Evolutionary conservation across 2,888 invertebrate species (phyloP).

Genomic region (Empis stercorea): DNA sequence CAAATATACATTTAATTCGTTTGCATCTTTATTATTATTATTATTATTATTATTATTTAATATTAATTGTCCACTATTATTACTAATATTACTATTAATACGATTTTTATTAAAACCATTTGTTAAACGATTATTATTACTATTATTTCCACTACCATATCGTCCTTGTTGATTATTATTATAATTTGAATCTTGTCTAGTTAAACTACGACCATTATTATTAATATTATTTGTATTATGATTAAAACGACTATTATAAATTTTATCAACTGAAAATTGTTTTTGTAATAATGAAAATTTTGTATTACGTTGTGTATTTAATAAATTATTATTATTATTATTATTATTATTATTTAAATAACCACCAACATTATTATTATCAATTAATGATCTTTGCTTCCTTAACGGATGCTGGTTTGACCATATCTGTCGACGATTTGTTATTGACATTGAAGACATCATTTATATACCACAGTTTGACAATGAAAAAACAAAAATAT

Average conservation of each 20-base stretch:
- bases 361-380: not conserved
- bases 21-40: not conserved
- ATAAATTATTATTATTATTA: slow-evolving; percentile 1
- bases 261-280: slow-evolving; percentile 13
- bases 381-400: slow-evolving; percentile 13
- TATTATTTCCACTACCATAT: not conserved
- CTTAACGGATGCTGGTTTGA: slow-evolving; percentile 12
- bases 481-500: not conserved
- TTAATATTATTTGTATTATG: not conserved
- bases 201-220: not conserved
- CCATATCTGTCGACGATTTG: slow-evolving; percentile 9
- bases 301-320: slow-evolving; percentile 1
- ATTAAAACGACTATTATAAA: slow-evolving; percentile 3
- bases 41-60: not conserved
- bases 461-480: too few species aligned
- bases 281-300: slow-evolving; percentile 10
- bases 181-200: too few species aligned
- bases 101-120: not conserved
- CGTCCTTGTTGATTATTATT: not conserved
- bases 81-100: too few species aligned
- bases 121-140: not conserved
- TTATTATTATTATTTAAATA: not conserved
- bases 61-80: not conserved
- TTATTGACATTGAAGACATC: slow-evolving; percentile 5
- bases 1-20: not conserved